Evolutionary conservation across 2,888 invertebrate species (phyloP).

Genomic region (Drosophila fungiperda): DNA sequence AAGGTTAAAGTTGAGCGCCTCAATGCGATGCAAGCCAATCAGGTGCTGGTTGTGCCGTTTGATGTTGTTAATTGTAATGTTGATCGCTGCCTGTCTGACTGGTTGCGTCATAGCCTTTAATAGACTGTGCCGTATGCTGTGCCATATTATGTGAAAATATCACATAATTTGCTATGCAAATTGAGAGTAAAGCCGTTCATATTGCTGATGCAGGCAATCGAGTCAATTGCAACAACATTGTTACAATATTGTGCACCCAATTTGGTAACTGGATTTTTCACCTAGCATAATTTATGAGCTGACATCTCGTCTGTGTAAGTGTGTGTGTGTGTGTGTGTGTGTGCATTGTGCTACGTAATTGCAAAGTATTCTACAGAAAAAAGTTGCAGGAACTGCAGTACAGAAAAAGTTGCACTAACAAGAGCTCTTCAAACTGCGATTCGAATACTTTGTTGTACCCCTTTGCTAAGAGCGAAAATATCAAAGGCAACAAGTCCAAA

Average conservation of each 20-base stretch:
- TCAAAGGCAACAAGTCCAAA: conserved; percentile 69
- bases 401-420: conserved; percentile 72
- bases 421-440: conserved; percentile 57
- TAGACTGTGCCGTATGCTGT: conserved; percentile 22
- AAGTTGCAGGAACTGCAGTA: conserved; percentile 70
- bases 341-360: conserved; percentile 37
- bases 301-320: neutral
- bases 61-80: conserved; percentile 28
- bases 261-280: conserved; percentile 75
- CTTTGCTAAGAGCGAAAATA: conserved; percentile 58
- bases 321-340: neutral
- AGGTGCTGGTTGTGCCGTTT: conserved; percentile 28
- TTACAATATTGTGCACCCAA: conserved; percentile 75
- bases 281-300: conserved; percentile 72
- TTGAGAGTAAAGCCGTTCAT: conserved; percentile 78
- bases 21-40: conserved; percentile 61
- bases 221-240: conserved; percentile 50
- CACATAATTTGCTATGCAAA: conserved; percentile 82
- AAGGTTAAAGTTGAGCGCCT: conserved; percentile 68
- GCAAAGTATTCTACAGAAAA: conserved; percentile 43
- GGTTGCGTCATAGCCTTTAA: conserved; percentile 60
- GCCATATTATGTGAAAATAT: conserved; percentile 65
- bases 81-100: conserved; percentile 26
- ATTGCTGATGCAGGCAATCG: conserved; percentile 48
- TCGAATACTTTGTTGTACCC: conserved; percentile 7